phyloP scores from a whole-genome alignment of 2,797 vertebrate genomes.

The Astyanax mexicanus region DNA sequence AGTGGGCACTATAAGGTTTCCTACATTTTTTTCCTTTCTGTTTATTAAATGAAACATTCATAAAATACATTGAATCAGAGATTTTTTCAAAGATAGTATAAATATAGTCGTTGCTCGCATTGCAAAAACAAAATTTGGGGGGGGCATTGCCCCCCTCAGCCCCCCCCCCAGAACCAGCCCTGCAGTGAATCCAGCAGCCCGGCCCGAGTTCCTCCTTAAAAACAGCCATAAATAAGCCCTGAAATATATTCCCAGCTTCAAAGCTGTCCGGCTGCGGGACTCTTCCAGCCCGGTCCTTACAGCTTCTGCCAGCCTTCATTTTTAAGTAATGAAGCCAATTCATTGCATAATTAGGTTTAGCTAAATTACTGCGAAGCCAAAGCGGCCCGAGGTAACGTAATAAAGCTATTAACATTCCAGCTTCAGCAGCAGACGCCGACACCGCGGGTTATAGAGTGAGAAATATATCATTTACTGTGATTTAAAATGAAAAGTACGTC shows the following conservation, averaged over 20 bases:
- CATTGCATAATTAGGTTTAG: slow-evolving; percentile 67
- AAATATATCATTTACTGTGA: slow-evolving; percentile 47
- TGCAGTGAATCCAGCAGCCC: too few relatives aligned
- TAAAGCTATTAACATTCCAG: slow-evolving; percentile 71
- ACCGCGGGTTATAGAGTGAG: slow-evolving; percentile 57
- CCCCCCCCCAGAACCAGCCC: too few relatives aligned
- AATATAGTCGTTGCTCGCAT: too few relatives aligned
- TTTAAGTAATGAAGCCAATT: slow-evolving; percentile 66
- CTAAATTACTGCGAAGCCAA: slow-evolving; percentile 60
- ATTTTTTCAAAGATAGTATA: too few relatives aligned
- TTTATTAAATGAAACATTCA: too few relatives aligned
- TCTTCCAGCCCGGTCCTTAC: slow-evolving; percentile 54
- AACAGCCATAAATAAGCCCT: slow-evolving; percentile 26
- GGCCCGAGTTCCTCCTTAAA: slow-evolving; percentile 15
- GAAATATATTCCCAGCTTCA: slow-evolving; percentile 54
- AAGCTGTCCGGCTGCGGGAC: slow-evolving; percentile 53
- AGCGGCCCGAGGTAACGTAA: slow-evolving; percentile 66
- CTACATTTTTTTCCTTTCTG: too few relatives aligned
- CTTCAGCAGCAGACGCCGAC: slow-evolving; percentile 53
- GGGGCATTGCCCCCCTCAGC: too few relatives aligned
- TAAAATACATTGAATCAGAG: too few relatives aligned
- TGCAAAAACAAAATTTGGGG: too few relatives aligned
- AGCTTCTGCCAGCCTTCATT: slow-evolving; percentile 60
- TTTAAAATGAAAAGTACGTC: background rate
- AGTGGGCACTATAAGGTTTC: too few relatives aligned